Evolutionary conservation across 1,140 invertebrate species (phyloP), one percentile per base, ranked within the genome.

Genomic region (Anoplophora glabripennis): DNA sequence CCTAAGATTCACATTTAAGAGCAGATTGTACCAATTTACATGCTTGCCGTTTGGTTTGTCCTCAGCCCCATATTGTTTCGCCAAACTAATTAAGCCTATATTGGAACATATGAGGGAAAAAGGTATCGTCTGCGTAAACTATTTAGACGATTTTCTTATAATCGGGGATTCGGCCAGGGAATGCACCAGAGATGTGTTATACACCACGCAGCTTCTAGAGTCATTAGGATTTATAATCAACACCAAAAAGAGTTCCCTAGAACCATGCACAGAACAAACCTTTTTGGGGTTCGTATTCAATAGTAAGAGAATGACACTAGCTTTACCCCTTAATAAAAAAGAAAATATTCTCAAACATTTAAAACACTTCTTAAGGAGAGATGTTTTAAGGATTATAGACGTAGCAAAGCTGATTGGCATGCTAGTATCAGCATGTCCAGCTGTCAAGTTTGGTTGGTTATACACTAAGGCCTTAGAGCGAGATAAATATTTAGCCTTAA

Each of bases 381-480:
- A 44, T 36, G 8, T 15, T 9, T 7, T 57, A 37, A 57, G 49
- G 15, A 57, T 57, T 38, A 35, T 58, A 10, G 33, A 53, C 1
- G 57, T 64, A 64, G 54, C 61, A 4, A 14, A 49, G 41, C n/a
- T 63, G 0, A 21, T 65, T 15, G 61, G 66, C 4, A 3, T 40
- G 1, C 47, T 67, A 8, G 33, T 47, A 11, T 53, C 63, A 36
- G 21, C 36, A n/a, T 64, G 61, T 47, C 49, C 58, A 9, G 63
- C 61, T 11, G 28, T 59, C 17, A 1, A 37, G 40, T 69, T 65
- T 47, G 46, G 51, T 14, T 67, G 55, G 53, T 11, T 65, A 12
- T 48, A 68, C 18, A 66, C 53, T 5, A 68, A 68, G 53, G 10
- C 18, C 8, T 53, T 68, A 28, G 66, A 68, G 60, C 40, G 57